phyloP scores from a whole-genome alignment of 2,113 vertebrate genomes.

The Leucoraja erinaceus region DNA sequence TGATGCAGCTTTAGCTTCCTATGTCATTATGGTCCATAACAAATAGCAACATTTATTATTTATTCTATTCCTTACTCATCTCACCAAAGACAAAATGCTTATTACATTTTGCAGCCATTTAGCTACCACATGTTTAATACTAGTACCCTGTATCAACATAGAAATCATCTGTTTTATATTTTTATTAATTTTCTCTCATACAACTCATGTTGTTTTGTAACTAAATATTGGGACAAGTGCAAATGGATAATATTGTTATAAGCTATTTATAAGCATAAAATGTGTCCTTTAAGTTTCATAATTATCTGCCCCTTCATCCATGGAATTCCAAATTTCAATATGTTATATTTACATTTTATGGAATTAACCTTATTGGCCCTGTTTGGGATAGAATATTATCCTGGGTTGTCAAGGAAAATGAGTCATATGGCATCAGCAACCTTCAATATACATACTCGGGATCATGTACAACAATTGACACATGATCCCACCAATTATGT shows the following conservation, averaged over 20 bases:
- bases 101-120: background rate
- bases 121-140: background rate
- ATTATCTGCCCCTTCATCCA: background rate
- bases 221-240: too few species aligned
- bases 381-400: background rate
- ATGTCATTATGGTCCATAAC: background rate
- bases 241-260: background rate
- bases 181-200: background rate
- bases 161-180: background rate
- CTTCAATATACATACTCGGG: background rate
- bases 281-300: background rate
- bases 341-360: background rate
- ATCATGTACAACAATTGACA: background rate
- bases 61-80: background rate
- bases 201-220: background rate
- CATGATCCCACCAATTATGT: background rate
- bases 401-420: background rate
- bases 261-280: background rate
- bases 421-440: background rate
- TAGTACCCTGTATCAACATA: background rate
- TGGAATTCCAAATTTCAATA: background rate
- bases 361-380: background rate
- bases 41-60: background rate
- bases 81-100: background rate
- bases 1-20: background rate